Percentiles rank a stretch among this genome's conserved stretches.
These are phyloP conservation scores for Calycopis cecrops DNA, from an alignment of 1,140 invertebrate species.

Conservation along the genomic window DNA sequence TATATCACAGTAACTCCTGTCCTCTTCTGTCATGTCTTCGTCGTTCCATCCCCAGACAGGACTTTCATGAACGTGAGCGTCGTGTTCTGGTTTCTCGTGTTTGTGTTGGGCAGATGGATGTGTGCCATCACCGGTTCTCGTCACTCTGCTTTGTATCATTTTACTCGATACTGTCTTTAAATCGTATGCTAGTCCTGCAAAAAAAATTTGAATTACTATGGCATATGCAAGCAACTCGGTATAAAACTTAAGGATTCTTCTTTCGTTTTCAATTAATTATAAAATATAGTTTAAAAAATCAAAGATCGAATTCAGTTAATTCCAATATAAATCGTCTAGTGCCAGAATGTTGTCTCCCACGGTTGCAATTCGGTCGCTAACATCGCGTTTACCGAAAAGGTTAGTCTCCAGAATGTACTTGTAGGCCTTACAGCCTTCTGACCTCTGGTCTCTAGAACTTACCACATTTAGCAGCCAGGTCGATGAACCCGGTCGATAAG, in stretches of 20 bases:
- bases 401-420: too few species aligned
- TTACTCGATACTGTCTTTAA: conserved; percentile 83
- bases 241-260: too few species aligned
- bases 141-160: conserved; percentile 78
- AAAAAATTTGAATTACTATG: too few species aligned
- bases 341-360: too few species aligned
- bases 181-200: conserved; percentile 81
- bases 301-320: too few species aligned
- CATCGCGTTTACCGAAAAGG: too few species aligned
- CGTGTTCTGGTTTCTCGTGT: conserved; percentile 42
- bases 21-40: conserved; percentile 66
- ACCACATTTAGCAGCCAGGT: conserved; percentile 84
- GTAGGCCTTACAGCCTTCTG: too few species aligned
- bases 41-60: conserved; percentile 73
- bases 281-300: too few species aligned
- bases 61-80: conserved; percentile 64
- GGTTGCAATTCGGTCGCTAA: too few species aligned
- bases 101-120: conserved; percentile 68
- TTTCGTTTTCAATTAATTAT: too few species aligned
- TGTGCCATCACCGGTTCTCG: conserved; percentile 81
- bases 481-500: conserved; percentile 87
- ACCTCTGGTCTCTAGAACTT: conserved; percentile 10
- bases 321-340: too few species aligned
- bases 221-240: too few species aligned
- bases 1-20: conserved; percentile 17